Percentiles rank a stretch among this genome's conserved stretches.
phyloP scores from a whole-genome alignment of 2,888 invertebrate species.

The Apodemia duryi region DNA sequence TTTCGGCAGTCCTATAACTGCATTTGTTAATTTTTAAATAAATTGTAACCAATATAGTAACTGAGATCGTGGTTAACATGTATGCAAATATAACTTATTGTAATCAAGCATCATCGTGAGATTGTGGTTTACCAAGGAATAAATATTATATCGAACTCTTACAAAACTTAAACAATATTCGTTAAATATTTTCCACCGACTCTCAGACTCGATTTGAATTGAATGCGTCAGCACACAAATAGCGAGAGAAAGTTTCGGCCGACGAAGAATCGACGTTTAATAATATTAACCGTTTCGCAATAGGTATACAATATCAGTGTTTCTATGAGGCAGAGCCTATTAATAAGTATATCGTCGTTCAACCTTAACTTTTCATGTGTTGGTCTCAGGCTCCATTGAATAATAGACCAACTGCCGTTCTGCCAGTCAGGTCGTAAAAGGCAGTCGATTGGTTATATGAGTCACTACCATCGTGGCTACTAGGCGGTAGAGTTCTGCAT shows the following conservation, averaged over 20 bases:
- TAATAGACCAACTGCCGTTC: too few species aligned
- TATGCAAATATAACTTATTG: not conserved
- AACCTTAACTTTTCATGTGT: too few species aligned
- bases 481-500: too few species aligned
- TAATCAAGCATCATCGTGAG: not conserved
- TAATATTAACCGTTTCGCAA: slow-evolving; percentile 13
- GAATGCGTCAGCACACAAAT: slow-evolving; percentile 11
- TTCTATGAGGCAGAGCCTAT: not conserved
- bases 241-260: slow-evolving; percentile 10
- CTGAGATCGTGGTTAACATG: too few species aligned
- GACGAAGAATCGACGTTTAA: slow-evolving; percentile 15
- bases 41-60: too few species aligned
- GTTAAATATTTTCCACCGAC: slow-evolving; percentile 6
- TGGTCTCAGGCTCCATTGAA: too few species aligned
- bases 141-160: slow-evolving; percentile 1
- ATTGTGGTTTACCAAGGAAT: not conserved
- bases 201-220: slow-evolving; percentile 13
- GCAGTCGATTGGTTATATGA: too few species aligned
- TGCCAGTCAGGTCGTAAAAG: too few species aligned
- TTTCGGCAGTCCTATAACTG: too few species aligned
- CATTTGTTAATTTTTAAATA: too few species aligned
- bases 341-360: not conserved
- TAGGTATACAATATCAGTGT: slow-evolving; percentile 7
- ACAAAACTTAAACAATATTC: slow-evolving; percentile 1
- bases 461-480: too few species aligned